Percentiles rank a stretch among this genome's conserved stretches.
Conservation (phyloP, 92 coral and sea anemone genomes). For the Epizoanthus fatuus region DNA sequence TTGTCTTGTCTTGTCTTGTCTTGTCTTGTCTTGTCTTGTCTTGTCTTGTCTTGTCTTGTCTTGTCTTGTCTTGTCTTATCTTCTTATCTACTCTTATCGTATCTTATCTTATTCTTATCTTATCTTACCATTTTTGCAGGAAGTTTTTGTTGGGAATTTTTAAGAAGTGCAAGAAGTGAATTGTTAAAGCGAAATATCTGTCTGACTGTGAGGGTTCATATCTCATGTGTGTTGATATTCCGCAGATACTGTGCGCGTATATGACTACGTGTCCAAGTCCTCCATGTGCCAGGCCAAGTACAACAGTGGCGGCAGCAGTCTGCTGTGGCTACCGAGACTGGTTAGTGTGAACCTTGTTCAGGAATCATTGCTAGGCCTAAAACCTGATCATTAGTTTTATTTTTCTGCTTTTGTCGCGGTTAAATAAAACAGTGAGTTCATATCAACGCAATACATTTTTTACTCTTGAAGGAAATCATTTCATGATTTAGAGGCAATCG, state of each 20-base stretch:
- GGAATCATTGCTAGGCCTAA: neutral
- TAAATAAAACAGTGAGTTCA: neutral
- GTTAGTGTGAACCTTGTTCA: conserved; percentile 59
- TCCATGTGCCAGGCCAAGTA: conserved; percentile 90
- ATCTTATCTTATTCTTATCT: no score
- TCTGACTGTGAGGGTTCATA: neutral
- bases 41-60: no score
- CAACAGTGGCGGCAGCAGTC: conserved; percentile 90
- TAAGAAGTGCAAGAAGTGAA: no score
- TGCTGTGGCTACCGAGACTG: conserved; percentile 92
- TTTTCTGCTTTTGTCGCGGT: neutral
- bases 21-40: no score
- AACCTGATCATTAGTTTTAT: neutral
- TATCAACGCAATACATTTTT: neutral
- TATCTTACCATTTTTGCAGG: no score
- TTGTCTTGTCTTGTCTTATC: neutral
- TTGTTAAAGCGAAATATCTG: no score
- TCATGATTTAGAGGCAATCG: no score
- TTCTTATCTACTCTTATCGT: neutral
- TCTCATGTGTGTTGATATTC: neutral
- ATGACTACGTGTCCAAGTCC: conserved; percentile 88
- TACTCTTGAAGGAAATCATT: neutral
- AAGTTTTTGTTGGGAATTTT: no score
- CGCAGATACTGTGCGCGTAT: conserved; percentile 93
- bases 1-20: no score